Percentiles rank a stretch among this genome's conserved stretches.
phyloP scores from a whole-genome alignment of 2,797 vertebrate genomes.

The Sebastes variabilis region DNA sequence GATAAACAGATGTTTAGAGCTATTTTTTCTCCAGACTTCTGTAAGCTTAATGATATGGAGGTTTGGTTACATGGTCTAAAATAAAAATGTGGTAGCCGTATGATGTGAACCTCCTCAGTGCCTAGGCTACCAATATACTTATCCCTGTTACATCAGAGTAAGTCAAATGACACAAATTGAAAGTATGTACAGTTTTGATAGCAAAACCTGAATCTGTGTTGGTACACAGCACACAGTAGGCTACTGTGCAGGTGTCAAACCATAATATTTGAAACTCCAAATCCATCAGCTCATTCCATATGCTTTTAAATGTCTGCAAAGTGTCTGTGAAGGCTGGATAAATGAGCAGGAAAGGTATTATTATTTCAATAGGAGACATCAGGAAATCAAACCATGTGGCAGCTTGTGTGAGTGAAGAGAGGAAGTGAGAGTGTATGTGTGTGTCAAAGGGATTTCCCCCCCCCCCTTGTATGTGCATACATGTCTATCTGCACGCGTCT shows the following conservation, averaged over 20 bases:
- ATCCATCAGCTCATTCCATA: slow-evolving; percentile 30
- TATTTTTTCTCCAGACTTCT: not conserved
- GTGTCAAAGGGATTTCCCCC: not conserved
- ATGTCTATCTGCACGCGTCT: not conserved
- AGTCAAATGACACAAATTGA: not conserved
- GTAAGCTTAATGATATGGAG: not conserved
- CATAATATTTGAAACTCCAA: slow-evolving; percentile 9
- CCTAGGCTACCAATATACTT: not conserved
- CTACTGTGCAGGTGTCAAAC: not conserved
- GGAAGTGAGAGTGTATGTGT: not conserved
- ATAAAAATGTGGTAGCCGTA: not conserved
- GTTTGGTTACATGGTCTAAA: not conserved
- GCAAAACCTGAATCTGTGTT: not conserved
- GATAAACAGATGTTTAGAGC: not conserved
- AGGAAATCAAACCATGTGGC: slow-evolving; percentile 49
- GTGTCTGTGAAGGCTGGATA: slow-evolving; percentile 27
- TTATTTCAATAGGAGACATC: slow-evolving; percentile 58
- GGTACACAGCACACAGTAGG: not conserved
- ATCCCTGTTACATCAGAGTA: not conserved
- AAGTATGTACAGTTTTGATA: not conserved
- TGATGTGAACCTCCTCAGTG: not conserved
- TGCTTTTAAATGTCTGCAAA: slow-evolving; percentile 15
- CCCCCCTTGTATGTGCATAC: not conserved
- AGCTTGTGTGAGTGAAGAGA: slow-evolving; percentile 26
- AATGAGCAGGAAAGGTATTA: slow-evolving; percentile 54